phyloP scores from a whole-genome alignment of 64 coral and sea anemone species.

The Dendrophyllia cribrosa region DNA sequence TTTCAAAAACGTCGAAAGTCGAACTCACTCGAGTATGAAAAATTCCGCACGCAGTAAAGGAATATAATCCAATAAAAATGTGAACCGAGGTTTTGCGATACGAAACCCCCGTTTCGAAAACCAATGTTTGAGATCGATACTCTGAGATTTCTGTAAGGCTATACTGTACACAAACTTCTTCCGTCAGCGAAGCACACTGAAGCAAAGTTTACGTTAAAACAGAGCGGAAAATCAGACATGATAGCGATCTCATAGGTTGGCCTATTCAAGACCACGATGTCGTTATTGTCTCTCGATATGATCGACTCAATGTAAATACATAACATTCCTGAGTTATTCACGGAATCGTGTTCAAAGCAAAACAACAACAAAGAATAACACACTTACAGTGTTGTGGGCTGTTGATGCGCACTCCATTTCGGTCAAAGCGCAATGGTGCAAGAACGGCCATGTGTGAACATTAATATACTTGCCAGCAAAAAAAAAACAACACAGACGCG shows the following conservation, averaged over 20 bases:
- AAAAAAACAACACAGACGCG: background rate
- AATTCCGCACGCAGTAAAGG: background rate
- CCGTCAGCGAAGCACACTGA: background rate
- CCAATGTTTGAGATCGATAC: no score
- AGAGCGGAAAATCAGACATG: background rate
- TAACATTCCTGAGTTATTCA: background rate
- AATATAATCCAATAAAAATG: background rate
- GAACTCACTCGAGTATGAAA: background rate
- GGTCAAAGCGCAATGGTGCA: background rate
- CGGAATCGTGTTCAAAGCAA: background rate
- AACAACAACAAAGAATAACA: background rate
- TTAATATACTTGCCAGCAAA: background rate
- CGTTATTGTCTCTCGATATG: background rate
- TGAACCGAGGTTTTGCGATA: no score
- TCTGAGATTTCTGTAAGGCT: no score
- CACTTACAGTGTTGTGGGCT: background rate
- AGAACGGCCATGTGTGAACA: slow-evolving; percentile 9
- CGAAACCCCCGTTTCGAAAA: no score
- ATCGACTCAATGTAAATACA: slow-evolving; percentile 19
- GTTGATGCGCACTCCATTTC: background rate
- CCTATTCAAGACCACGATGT: background rate
- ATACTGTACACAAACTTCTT: no score
- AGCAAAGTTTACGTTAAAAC: no score
- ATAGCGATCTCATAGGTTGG: slow-evolving; percentile 6
- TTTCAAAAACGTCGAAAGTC: background rate